Percentiles rank a stretch among this genome's conserved stretches.
These are phyloP conservation scores for Pocillopora damicornis DNA, from an alignment of 64 coral and sea anemone genomes.

Conservation along the genomic window DNA sequence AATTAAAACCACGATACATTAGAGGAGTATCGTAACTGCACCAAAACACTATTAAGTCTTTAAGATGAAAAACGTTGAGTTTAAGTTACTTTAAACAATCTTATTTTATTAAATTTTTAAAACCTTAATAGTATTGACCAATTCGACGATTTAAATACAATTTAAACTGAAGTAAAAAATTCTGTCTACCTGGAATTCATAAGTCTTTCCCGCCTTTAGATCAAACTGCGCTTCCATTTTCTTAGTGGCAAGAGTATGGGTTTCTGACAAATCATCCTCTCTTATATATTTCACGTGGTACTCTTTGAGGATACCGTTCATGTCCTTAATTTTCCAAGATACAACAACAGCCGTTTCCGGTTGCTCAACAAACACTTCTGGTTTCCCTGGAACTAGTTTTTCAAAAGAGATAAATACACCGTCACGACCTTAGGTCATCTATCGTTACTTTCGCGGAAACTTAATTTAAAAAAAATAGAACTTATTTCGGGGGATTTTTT, in stretches of 20 bases:
- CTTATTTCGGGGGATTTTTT: no score
- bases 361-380: not conserved
- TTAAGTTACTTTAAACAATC: no score
- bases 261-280: not conserved
- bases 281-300: slow-evolving; percentile 31
- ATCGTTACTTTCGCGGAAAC: not conserved
- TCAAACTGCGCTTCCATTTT: not conserved
- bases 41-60: no score
- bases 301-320: slow-evolving; percentile 18
- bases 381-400: slow-evolving; percentile 40
- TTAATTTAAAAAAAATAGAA: no score
- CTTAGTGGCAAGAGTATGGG: not conserved
- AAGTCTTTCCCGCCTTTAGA: slow-evolving; percentile 13
- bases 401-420: no score
- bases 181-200: slow-evolving; percentile 10
- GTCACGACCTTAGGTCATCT: not conserved
- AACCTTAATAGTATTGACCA: no score
- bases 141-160: not conserved
- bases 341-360: not conserved
- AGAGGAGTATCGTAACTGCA: no score
- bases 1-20: no score
- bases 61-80: no score
- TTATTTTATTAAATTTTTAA: no score
- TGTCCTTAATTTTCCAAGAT: slow-evolving; percentile 7
- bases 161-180: no score